Base-by-base conservation (phyloP, 2,888 invertebrate genomes). In the Selenia dentaria region DNA sequence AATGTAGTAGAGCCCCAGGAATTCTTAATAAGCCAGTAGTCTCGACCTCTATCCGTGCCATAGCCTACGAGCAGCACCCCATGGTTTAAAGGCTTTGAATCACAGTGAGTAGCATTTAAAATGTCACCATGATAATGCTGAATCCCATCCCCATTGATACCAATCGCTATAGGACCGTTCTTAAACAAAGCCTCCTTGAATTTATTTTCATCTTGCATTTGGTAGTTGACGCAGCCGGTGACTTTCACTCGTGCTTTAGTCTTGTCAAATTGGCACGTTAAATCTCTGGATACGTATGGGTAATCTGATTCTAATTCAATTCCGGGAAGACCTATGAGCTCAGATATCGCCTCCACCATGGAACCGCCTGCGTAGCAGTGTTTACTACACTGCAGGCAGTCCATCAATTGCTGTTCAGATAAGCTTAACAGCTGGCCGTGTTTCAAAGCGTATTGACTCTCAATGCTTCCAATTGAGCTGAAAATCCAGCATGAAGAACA, bases 11-110 rank as follows among this genome's bases (percentile, higher is more conserved):
- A 6, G 0, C 38, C 38, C 29, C 20, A 31, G 2, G 38, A 31
- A 9, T 29, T 38, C 24, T 29, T 38, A 6, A 38, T 22, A 9
- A 24, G n/a, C 38, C 38, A 38, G 13, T 29, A 38, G 6, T 38
- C 22, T 5, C n/a, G n/a, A 5, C 38, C 38, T 6, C n/a, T 9
- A 3, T 20, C 38, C 3, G 20, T 22, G 0, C 38, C 38, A 9
- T 38, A 38, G 9, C 38, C 38, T 1, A 38, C 24, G 2, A 38
- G 13, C 3, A 38, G 6, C 6, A 29, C 38, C 0, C 22, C 22
- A 18, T 38, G 38, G 9, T 29, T 14, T 11, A 9, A 1, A 5
- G 8, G n/a, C 3, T 4, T 3, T 3, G 8, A 3, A 9, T 13
- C n/a, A 16, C 29, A 31, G 1, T 16, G 3, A 2, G 29, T 2